A percentile compares a stretch with the other conserved stretches of the same genome.
phyloP scores from a whole-genome alignment of 2,113 vertebrate genomes.

The Thinocorus orbignyianus region DNA sequence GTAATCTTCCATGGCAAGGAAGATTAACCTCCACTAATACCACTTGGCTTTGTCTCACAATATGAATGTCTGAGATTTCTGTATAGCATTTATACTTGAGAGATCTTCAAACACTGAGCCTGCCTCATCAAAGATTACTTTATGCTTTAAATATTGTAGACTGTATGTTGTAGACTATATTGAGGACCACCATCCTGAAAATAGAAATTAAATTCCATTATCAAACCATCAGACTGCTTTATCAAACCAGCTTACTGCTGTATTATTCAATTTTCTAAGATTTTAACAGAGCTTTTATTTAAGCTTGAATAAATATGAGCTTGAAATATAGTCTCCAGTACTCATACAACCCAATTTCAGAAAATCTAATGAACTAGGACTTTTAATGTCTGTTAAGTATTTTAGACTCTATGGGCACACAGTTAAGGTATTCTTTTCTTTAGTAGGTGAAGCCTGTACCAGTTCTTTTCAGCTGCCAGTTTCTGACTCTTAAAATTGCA shows the following conservation, averaged over 20 bases:
- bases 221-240: background rate
- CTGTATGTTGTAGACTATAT: background rate
- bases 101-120: background rate
- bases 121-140: background rate
- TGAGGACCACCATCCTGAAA: background rate
- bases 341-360: background rate
- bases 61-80: background rate
- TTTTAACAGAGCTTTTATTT: background rate
- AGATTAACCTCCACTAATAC: background rate
- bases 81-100: background rate
- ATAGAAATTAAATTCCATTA: background rate
- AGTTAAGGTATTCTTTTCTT: background rate
- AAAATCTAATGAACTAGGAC: background rate
- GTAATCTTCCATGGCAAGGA: background rate
- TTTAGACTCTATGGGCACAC: background rate
- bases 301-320: background rate
- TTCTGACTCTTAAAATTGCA: background rate
- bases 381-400: background rate
- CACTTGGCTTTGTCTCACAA: background rate
- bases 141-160: background rate
- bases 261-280: background rate
- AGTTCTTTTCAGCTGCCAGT: background rate
- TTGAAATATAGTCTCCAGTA: background rate
- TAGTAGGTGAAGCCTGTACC: background rate
- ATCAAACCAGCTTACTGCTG: background rate